Percentiles rank a stretch among this genome's conserved stretches.
Conservation (phyloP, 2,113 vertebrate species). For the Sphyrna mokarran region DNA sequence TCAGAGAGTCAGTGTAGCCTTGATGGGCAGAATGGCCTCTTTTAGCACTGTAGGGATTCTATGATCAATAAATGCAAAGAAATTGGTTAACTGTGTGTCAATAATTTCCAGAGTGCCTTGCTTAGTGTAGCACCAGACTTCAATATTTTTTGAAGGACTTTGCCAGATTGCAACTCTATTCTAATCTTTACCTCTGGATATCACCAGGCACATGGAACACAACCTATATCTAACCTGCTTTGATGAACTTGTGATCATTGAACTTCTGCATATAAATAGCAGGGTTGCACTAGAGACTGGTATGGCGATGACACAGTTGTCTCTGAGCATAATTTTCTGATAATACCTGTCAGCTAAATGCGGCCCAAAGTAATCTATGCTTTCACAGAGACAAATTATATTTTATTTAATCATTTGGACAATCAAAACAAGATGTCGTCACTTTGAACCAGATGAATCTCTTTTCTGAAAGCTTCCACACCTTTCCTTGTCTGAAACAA, state of each 20-base stretch:
- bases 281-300: not conserved
- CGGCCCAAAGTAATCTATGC: not conserved
- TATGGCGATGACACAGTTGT: not conserved
- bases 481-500: not conserved
- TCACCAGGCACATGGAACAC: not conserved
- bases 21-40: no score
- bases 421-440: constrained; percentile 11
- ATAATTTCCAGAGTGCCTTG: not conserved
- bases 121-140: not conserved
- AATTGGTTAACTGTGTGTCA: not conserved
- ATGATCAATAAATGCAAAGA: not conserved
- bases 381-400: not conserved
- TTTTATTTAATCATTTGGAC: not conserved
- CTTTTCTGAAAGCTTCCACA: not conserved
- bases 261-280: not conserved
- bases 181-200: not conserved
- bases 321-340: not conserved
- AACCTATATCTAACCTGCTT: not conserved
- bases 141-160: not conserved
- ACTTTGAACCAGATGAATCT: constrained; percentile 10
- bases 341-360: not conserved
- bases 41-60: no score
- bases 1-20: no score
- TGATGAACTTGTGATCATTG: not conserved
- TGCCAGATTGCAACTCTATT: not conserved